Percentiles rank a stretch among this genome's conserved stretches.
phyloP scores from a whole-genome alignment of 2,113 vertebrate species.

The Oxyura jamaicensis region DNA sequence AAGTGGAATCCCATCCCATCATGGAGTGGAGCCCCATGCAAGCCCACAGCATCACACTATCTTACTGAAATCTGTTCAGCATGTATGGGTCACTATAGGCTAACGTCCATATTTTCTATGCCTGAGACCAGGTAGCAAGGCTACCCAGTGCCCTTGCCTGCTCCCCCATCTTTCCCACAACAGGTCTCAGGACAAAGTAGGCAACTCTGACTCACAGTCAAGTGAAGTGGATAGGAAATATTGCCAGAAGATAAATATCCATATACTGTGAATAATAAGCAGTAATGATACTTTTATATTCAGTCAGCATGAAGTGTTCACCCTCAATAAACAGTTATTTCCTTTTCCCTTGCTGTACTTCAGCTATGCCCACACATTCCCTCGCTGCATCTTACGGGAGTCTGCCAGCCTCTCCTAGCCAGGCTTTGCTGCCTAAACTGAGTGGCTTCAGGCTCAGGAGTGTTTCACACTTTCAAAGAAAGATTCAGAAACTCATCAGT shows the following conservation, averaged over 20 bases:
- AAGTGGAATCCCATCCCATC: background rate
- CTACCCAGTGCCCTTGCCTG: background rate
- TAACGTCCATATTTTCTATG: background rate
- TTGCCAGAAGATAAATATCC: background rate
- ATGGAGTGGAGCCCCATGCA: background rate
- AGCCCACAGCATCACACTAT: background rate
- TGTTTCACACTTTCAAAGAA: background rate
- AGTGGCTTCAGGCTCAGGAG: background rate
- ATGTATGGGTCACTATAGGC: background rate
- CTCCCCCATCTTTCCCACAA: background rate
- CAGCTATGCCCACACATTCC: background rate
- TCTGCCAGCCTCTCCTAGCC: background rate
- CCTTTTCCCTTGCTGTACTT: background rate
- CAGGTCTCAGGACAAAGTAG: background rate
- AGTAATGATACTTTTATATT: background rate
- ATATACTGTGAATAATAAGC: background rate
- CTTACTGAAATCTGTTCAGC: background rate
- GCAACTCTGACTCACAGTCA: background rate
- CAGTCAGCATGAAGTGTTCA: background rate
- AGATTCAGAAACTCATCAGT: background rate
- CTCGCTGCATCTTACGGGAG: fast-evolving
- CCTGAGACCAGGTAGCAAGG: background rate
- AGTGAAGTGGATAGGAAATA: background rate
- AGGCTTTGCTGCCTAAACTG: background rate
- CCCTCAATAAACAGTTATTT: background rate